These are phyloP conservation scores for Centropyge bicolor DNA, from an alignment of 2,797 vertebrate genomes.

Conservation along the genomic window DNA sequence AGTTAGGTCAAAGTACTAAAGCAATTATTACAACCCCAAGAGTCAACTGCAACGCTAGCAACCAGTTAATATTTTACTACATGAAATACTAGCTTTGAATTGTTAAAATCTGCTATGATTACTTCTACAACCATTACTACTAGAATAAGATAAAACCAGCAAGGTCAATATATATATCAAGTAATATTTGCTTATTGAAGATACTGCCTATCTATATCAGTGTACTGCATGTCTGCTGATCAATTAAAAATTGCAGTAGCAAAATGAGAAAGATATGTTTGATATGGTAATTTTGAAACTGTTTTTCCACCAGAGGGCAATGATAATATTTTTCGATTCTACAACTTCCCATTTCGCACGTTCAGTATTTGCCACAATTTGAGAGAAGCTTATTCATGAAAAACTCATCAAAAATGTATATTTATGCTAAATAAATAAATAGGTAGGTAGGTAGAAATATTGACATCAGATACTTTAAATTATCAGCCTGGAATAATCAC, in stretches of 20 bases:
- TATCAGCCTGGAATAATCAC: not conserved
- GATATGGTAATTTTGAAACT: not conserved
- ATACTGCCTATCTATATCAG: no score
- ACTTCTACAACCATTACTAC: not conserved
- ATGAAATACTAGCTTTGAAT: not conserved
- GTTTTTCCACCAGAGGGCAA: no score
- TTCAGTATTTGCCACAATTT: not conserved
- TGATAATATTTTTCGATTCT: no score
- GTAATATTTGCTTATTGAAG: not conserved
- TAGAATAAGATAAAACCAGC: not conserved
- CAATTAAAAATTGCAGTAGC: not conserved
- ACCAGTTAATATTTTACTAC: not conserved
- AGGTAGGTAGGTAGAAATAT: not conserved
- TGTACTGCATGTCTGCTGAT: not conserved
- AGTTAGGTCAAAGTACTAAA: no score
- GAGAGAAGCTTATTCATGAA: not conserved
- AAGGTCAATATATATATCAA: not conserved
- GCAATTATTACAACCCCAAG: not conserved
- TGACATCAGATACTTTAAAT: not conserved
- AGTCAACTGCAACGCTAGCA: not conserved
- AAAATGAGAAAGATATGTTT: not conserved
- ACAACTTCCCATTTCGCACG: no score
- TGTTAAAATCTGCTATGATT: not conserved
- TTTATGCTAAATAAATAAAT: not conserved
- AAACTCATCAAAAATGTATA: not conserved